Evolutionary conservation across 2,113 vertebrate genomes (phyloP).

Genomic region (Agelaius tricolor): DNA sequence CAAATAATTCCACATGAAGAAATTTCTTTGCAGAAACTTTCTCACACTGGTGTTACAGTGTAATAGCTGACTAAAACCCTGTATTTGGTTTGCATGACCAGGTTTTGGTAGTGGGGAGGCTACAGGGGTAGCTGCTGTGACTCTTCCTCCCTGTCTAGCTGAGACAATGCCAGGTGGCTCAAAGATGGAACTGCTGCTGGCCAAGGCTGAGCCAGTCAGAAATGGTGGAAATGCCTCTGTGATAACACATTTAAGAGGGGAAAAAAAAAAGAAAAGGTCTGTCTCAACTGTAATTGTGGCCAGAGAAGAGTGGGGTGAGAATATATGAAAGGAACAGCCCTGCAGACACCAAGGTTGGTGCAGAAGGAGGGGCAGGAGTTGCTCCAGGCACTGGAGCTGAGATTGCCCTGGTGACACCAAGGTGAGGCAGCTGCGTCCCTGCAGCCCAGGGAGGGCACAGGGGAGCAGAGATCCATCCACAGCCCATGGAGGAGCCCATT

Average conservation of each 20-base stretch:
- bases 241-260: not conserved
- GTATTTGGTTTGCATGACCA: not conserved
- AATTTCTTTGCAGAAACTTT: not conserved
- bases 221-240: not conserved
- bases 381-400: not conserved
- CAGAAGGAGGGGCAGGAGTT: not conserved
- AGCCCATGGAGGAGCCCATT: not conserved
- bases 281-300: not conserved
- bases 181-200: not conserved
- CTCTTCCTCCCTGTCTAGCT: not conserved
- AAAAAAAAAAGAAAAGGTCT: not conserved
- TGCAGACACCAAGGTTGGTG: not conserved
- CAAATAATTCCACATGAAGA: not conserved
- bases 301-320: not conserved
- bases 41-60: not conserved
- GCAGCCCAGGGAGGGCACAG: not conserved
- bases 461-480: not conserved
- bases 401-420: fast-evolving
- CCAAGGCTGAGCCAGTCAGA: no score
- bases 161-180: not conserved
- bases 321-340: fast-evolving
- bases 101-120: not conserved
- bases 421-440: not conserved
- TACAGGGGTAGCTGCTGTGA: no score
- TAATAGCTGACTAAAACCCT: not conserved